Percentiles rank a stretch among this genome's conserved stretches.
Conservation (phyloP, 2,113 vertebrate genomes). For the Pristiophorus japonicus region DNA sequence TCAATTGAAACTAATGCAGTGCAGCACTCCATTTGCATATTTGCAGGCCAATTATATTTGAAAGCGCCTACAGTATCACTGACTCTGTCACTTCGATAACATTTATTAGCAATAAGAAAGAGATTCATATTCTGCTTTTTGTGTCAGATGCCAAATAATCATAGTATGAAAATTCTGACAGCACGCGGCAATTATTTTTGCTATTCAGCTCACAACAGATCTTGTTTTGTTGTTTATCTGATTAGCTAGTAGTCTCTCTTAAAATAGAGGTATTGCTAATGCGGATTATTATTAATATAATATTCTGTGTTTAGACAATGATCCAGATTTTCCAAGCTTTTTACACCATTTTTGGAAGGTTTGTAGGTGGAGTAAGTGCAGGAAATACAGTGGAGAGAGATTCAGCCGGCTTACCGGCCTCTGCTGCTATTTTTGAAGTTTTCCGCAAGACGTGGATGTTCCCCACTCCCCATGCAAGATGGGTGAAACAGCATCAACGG, state of each 20-base stretch:
- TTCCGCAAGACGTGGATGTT: not conserved
- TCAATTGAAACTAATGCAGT: slow-evolving; percentile 1
- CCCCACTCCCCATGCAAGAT: not conserved
- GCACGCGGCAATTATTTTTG: slow-evolving; percentile 3
- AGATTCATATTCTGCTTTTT: not conserved
- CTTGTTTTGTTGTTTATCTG: not conserved
- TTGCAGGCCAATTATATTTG: slow-evolving; percentile 19
- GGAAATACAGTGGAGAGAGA: not conserved
- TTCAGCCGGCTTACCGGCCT: not conserved
- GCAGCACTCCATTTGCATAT: slow-evolving; percentile 15
- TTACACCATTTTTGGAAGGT: not conserved
- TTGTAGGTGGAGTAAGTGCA: not conserved
- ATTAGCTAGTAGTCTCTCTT: not conserved
- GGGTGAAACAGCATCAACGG: not conserved
- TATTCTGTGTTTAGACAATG: not conserved
- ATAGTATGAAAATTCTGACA: slow-evolving; percentile 9
- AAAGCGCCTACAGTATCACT: not conserved
- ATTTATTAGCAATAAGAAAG: not conserved
- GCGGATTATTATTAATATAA: not conserved
- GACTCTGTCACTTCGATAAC: slow-evolving; percentile 25
- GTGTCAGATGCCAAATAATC: not conserved
- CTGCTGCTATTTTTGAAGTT: not conserved
- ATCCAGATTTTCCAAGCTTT: not conserved
- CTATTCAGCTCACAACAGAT: not conserved
- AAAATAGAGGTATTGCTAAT: not conserved